Conservation (phyloP, 2,113 vertebrate species). For the Vireo altiloquus region DNA sequence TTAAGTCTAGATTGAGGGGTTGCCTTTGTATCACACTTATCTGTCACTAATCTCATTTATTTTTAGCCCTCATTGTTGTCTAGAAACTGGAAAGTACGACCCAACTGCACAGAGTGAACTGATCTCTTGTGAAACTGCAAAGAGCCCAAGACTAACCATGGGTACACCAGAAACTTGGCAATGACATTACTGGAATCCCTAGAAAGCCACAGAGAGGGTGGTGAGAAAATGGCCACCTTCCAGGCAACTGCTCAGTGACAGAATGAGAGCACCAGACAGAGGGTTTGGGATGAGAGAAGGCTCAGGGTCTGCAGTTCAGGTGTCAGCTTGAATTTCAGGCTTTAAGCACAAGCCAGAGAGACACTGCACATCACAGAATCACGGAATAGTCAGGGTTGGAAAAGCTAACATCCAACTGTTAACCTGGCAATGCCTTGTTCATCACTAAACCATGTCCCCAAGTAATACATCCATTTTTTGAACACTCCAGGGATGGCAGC, state of each 20-base stretch:
- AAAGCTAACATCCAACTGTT: background rate
- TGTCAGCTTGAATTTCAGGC: background rate
- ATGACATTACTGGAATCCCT: background rate
- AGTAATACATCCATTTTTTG: rapidly evolving
- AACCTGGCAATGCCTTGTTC: background rate
- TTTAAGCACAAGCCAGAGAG: background rate
- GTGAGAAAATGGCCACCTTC: background rate
- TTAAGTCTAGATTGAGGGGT: background rate
- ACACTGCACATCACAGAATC: background rate
- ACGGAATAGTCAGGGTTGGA: background rate
- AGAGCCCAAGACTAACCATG: background rate
- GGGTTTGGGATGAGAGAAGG: background rate
- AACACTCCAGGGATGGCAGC: background rate
- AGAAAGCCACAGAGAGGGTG: background rate
- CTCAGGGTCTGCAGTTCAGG: background rate
- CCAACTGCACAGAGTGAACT: background rate
- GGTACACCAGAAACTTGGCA: background rate
- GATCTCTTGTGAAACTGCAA: background rate
- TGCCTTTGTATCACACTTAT: rapidly evolving
- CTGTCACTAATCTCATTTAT: rapidly evolving
- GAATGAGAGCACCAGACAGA: background rate
- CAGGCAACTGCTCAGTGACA: background rate
- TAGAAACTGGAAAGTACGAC: background rate
- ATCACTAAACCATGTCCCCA: background rate
- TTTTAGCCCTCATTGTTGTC: background rate